These are phyloP conservation scores for Ascidia mentula DNA, from an alignment of 23 tunicate species.

Conservation along the genomic window DNA sequence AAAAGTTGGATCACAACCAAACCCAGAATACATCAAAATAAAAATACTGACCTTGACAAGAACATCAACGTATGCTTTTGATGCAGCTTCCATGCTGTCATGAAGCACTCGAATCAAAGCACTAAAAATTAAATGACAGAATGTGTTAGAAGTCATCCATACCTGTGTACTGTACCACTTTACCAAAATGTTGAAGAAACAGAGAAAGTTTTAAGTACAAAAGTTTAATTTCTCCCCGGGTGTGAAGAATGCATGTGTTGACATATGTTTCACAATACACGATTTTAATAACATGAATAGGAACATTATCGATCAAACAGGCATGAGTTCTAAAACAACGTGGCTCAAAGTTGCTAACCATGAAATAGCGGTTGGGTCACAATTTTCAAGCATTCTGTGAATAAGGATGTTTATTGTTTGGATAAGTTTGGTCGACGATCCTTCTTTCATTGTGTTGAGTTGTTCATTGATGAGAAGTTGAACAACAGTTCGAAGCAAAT, in stretches of 20 bases:
- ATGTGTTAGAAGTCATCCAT: too few relatives aligned
- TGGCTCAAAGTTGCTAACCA: constrained; percentile 48
- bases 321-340: too few relatives aligned
- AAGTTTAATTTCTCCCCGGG: too few relatives aligned
- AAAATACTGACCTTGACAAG: constrained; percentile 18
- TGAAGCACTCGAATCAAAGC: constrained; percentile 12
- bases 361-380: constrained; percentile 44
- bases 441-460: constrained; percentile 2
- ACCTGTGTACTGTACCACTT: too few relatives aligned
- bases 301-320: too few relatives aligned
- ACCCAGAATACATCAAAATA: background rate
- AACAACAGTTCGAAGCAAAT: constrained; percentile 35
- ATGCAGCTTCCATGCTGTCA: constrained; percentile 45
- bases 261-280: too few relatives aligned
- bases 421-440: constrained; percentile 13
- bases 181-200: too few relatives aligned
- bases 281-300: too few relatives aligned
- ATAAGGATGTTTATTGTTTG: constrained; percentile 47
- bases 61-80: constrained; percentile 16
- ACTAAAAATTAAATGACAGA: too few relatives aligned
- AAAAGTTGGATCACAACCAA: background rate
- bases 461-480: constrained; percentile 48
- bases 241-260: too few relatives aligned
- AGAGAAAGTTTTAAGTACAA: too few relatives aligned
- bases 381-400: constrained; percentile 25